Conservation (phyloP, 2,113 vertebrate species). For the Platysteira castanea region DNA sequence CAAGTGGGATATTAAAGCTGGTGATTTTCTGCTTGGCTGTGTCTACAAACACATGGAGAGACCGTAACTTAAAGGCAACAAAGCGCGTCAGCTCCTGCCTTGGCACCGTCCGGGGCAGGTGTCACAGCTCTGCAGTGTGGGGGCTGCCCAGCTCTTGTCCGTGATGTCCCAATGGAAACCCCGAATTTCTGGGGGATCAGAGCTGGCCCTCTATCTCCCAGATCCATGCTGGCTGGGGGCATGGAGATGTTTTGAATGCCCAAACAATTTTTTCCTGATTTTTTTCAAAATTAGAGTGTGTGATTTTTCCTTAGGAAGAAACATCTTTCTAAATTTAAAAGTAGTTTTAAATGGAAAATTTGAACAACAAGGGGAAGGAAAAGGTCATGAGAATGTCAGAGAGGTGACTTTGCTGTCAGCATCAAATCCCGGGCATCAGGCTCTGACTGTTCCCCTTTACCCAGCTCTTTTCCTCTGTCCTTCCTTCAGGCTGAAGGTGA, state of each 20-base stretch:
- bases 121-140: fast-evolving
- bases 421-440: background rate
- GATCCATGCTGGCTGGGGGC: background rate
- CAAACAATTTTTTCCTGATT: background rate
- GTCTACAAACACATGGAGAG: background rate
- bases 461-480: background rate
- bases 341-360: background rate
- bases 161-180: too few species aligned
- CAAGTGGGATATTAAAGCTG: conserved; percentile 12
- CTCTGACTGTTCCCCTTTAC: background rate
- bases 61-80: conserved; percentile 22
- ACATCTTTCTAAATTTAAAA: background rate
- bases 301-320: background rate
- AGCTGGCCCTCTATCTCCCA: background rate
- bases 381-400: background rate
- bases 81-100: background rate
- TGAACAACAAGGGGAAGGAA: background rate
- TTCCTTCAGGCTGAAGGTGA: conserved; percentile 44
- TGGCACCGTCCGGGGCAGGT: fast-evolving
- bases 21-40: conserved; percentile 42
- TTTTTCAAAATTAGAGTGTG: background rate
- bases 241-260: background rate
- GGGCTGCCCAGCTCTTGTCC: background rate
- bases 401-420: background rate
- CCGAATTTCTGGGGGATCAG: background rate